A percentile compares a stretch with the other conserved stretches of the same genome.
phyloP scores from a whole-genome alignment of 2,888 invertebrate species.

The Apotomis turbidana region DNA sequence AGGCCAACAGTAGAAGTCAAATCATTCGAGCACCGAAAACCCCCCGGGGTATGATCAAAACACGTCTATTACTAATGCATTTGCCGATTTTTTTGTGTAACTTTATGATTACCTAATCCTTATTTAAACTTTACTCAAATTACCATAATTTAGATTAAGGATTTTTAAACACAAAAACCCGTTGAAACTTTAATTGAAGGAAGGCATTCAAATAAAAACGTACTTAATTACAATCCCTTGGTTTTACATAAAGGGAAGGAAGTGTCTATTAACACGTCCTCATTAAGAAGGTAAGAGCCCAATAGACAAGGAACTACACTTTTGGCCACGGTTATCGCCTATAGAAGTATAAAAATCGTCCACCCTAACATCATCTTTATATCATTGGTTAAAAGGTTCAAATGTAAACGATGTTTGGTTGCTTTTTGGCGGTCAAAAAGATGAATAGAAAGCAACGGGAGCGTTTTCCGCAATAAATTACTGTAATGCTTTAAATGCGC shows the following conservation, averaged over 20 bases:
- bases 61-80: too few species aligned
- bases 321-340: background rate
- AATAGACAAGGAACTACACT: constrained; percentile 24
- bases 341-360: background rate
- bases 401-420: background rate
- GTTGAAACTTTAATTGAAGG: constrained; percentile 32
- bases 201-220: constrained; percentile 21
- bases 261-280: constrained; percentile 40
- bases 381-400: background rate
- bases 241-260: constrained; percentile 38
- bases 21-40: too few species aligned
- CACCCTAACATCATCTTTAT: background rate
- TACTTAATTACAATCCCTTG: constrained; percentile 33
- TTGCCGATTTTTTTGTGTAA: background rate
- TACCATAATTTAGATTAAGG: background rate
- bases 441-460: constrained; percentile 19
- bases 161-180: constrained; percentile 17
- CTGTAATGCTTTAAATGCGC: constrained; percentile 19
- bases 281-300: constrained; percentile 24
- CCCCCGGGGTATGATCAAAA: too few species aligned
- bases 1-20: too few species aligned
- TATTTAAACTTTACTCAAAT: background rate
- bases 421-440: background rate
- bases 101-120: background rate
- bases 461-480: constrained; percentile 32